Evolutionary conservation across 2,888 invertebrate species (phyloP).

Genomic region (Leptinotarsa rubiginosa): DNA sequence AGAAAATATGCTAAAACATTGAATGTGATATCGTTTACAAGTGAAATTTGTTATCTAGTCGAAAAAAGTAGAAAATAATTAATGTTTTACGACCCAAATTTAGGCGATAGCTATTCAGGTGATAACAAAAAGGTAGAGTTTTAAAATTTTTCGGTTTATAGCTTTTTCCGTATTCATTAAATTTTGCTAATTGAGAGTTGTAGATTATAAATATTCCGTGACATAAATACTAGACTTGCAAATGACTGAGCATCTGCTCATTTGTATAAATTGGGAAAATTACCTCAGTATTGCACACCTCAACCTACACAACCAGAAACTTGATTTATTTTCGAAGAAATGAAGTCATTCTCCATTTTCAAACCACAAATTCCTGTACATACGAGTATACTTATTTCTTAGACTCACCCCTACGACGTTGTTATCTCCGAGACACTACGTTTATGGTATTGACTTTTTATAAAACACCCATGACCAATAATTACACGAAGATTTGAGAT

Average conservation of each 20-base stretch:
- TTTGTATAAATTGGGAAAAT: neutral
- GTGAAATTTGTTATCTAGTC: slow-evolving; percentile 8
- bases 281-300: neutral
- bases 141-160: neutral
- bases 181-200: slow-evolving; percentile 5
- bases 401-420: neutral
- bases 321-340: neutral
- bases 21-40: slow-evolving; percentile 16
- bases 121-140: slow-evolving; percentile 12
- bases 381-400: neutral
- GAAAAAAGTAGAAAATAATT: slow-evolving; percentile 13
- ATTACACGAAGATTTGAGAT: slow-evolving; percentile 37
- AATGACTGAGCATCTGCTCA: neutral
- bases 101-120: slow-evolving; percentile 8
- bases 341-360: too few species aligned
- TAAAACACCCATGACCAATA: slow-evolving; percentile 34
- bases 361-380: too few species aligned
- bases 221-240: neutral
- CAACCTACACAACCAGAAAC: neutral
- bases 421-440: neutral
- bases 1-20: slow-evolving; percentile 21
- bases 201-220: neutral
- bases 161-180: neutral
- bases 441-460: slow-evolving; percentile 14
- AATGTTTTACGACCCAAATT: slow-evolving; percentile 19